phyloP scores from a whole-genome alignment of 1,140 invertebrate genomes.

The Dolichoris vasculosae region DNA sequence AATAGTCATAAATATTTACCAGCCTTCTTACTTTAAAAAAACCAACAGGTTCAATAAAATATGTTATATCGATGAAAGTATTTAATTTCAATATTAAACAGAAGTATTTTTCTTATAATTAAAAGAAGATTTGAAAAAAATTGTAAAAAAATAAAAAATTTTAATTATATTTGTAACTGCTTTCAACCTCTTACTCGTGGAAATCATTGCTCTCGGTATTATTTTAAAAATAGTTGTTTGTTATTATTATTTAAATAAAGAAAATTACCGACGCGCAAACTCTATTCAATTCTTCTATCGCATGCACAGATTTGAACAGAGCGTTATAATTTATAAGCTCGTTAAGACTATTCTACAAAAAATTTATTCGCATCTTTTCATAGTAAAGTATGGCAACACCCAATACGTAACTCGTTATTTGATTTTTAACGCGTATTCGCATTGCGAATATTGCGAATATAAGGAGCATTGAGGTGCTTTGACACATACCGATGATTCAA shows the following conservation, averaged over 20 bases:
- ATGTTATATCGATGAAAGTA: no score
- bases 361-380: neutral
- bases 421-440: neutral
- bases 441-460: neutral
- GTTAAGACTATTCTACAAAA: neutral
- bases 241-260: constrained; percentile 9
- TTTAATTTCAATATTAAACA: no score
- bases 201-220: neutral
- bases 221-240: neutral
- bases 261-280: neutral
- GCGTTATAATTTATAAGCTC: neutral
- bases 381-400: neutral
- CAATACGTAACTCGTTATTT: constrained; percentile 4
- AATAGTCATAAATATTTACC: no score
- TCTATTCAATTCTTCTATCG: constrained; percentile 45
- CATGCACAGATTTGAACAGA: neutral
- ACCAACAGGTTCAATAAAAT: no score
- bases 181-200: no score
- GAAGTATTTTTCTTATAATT: no score
- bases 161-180: no score
- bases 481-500: neutral
- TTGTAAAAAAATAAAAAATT: no score
- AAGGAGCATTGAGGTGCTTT: neutral
- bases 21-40: no score
- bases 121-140: no score